Evolutionary conservation across 2,113 vertebrate genomes (phyloP).

Genomic region (Hippocampus guttulatus): DNA sequence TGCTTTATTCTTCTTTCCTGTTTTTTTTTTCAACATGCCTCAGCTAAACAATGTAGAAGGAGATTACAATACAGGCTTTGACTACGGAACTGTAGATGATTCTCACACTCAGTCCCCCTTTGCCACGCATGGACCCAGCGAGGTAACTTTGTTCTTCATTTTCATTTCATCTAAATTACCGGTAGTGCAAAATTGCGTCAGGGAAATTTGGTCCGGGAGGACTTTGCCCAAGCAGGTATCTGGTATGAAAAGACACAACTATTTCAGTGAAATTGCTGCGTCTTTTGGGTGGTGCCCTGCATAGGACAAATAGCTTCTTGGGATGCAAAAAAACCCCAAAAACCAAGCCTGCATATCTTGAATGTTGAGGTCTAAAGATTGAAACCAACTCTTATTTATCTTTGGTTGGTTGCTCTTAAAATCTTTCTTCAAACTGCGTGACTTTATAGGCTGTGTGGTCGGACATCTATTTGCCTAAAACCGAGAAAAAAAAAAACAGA

Average conservation of each 20-base stretch:
- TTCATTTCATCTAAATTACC: constrained; percentile 22
- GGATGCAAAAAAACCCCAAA: constrained; percentile 1
- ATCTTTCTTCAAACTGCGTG: not conserved
- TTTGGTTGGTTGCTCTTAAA: not conserved
- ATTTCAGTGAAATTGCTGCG: constrained; percentile 46
- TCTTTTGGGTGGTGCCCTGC: constrained; percentile 36
- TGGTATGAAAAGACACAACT: constrained; percentile 63
- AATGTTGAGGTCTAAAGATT: not conserved
- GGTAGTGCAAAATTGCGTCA: constrained; percentile 30
- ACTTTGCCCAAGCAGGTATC: constrained; percentile 46
- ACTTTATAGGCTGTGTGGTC: not conserved
- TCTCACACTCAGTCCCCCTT: constrained; percentile 81
- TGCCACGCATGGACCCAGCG: constrained; percentile 77
- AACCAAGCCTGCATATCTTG: not conserved
- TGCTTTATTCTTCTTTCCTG: constrained; percentile 65
- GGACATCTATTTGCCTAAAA: not conserved
- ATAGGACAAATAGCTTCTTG: not conserved
- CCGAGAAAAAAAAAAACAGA: not conserved
- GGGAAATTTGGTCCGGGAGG: constrained; percentile 44
- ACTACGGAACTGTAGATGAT: constrained; percentile 82
- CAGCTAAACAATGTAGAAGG: constrained; percentile 86
- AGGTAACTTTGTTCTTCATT: constrained; percentile 78
- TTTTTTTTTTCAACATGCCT: constrained; percentile 67
- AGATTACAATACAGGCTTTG: constrained; percentile 81
- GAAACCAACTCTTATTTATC: not conserved